Conservation (phyloP, 2,797 vertebrate species). For the Synaphobranchus kaupii region DNA sequence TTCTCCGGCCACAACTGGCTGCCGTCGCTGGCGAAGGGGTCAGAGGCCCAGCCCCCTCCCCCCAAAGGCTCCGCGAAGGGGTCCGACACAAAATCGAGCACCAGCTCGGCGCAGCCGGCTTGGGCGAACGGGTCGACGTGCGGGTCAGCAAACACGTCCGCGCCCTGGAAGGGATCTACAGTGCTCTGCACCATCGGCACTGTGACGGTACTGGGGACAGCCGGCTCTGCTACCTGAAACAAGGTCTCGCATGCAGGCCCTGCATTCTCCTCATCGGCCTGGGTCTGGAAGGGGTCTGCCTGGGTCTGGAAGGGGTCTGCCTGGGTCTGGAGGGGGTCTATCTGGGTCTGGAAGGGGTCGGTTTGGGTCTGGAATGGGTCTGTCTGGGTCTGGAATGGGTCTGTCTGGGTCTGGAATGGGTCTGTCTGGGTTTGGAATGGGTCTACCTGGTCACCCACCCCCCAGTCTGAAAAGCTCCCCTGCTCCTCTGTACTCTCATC, state of each 20-base stretch:
- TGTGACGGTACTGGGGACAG: conserved; percentile 8
- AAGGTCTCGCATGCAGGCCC: conserved; percentile 28
- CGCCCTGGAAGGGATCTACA: not conserved
- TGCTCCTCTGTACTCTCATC: conserved; percentile 23
- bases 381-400: not conserved
- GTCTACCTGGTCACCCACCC: conserved; percentile 10
- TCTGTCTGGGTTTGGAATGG: not conserved
- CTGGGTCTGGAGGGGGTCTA: conserved; percentile 9
- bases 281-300: conserved; percentile 8
- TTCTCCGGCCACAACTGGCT: conserved; percentile 56
- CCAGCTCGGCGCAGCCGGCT: conserved; percentile 15
- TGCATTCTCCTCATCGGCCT: conserved; percentile 18
- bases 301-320: not conserved
- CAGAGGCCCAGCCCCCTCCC: conserved; percentile 53
- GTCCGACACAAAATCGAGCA: conserved; percentile 38
- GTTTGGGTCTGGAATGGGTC: not conserved
- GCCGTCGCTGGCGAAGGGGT: conserved; percentile 62
- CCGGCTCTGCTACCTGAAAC: conserved; percentile 27
- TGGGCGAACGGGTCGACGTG: conserved; percentile 44
- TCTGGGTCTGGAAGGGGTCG: not conserved
- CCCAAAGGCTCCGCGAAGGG: conserved; percentile 37
- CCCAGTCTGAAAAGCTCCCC: conserved; percentile 34
- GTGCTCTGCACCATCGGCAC: not conserved
- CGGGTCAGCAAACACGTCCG: conserved; percentile 39
- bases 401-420: not conserved